Evolutionary conservation across 2,113 vertebrate species (phyloP).

Genomic region (Otis tarda): DNA sequence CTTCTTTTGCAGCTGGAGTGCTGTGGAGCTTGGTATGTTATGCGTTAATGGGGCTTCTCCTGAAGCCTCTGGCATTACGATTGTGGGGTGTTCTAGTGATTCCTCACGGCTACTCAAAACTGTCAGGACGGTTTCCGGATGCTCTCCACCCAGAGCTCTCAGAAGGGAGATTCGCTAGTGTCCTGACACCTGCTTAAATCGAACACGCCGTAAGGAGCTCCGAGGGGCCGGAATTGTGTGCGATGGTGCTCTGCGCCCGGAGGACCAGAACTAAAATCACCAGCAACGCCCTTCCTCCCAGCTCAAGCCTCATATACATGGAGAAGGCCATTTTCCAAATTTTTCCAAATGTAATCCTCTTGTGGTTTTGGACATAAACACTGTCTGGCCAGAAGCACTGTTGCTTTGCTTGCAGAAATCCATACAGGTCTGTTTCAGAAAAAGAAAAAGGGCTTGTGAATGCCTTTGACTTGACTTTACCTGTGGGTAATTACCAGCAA

Average conservation of each 20-base stretch:
- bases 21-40: not conserved
- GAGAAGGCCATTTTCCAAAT: slow-evolving; percentile 55
- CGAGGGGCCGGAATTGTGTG: not conserved
- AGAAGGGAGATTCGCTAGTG: not conserved
- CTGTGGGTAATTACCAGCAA: not conserved
- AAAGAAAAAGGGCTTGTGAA: not conserved
- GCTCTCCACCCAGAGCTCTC: not conserved
- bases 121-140: not conserved
- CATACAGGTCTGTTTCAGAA: slow-evolving; percentile 58
- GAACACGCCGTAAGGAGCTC: not conserved
- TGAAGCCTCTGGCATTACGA: not conserved
- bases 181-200: not conserved
- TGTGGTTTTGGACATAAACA: slow-evolving; percentile 76
- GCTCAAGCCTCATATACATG: slow-evolving; percentile 40
- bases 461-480: not conserved
- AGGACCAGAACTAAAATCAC: not conserved
- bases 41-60: not conserved
- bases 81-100: not conserved
- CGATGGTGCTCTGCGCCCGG: not conserved
- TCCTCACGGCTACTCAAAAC: not conserved
- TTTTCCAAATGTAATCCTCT: not conserved
- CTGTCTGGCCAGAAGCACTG: slow-evolving; percentile 52
- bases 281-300: not conserved
- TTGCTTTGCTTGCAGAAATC: slow-evolving; percentile 57
- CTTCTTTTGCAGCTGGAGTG: not conserved